These are phyloP conservation scores for Phaetusa simplex DNA, from an alignment of 2,113 vertebrate species.

Conservation along the genomic window DNA sequence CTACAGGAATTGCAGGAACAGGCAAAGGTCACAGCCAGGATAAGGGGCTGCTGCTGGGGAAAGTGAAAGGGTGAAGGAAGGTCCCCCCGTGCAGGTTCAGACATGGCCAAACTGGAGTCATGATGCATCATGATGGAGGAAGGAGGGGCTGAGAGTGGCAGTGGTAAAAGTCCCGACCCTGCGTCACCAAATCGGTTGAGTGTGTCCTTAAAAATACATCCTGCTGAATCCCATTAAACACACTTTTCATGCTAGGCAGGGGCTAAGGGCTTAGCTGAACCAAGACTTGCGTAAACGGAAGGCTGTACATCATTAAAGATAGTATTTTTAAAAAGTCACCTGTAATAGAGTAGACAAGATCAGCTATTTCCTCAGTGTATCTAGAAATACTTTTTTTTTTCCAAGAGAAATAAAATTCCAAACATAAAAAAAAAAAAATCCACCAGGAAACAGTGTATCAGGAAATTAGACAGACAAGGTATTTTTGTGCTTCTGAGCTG, in stretches of 20 bases:
- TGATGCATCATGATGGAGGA: background rate
- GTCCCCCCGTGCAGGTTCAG: background rate
- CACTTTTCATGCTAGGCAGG: background rate
- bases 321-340: background rate
- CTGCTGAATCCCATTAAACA: background rate
- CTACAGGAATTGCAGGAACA: background rate
- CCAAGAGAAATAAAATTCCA: background rate
- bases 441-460: background rate
- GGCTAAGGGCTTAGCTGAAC: background rate
- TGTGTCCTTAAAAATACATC: background rate
- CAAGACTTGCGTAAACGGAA: background rate
- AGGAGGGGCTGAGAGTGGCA: background rate
- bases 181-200: background rate
- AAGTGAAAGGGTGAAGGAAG: background rate
- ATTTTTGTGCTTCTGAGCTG: background rate
- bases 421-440: background rate
- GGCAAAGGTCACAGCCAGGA: background rate
- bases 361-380: slow-evolving; percentile 6
- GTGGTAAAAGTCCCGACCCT: background rate
- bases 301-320: background rate
- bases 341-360: slow-evolving; percentile 2
- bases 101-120: background rate
- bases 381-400: background rate
- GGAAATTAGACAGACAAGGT: slow-evolving; percentile 20
- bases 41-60: background rate